Percentiles rank a stretch among this genome's conserved stretches.
These are phyloP conservation scores for Diloba caeruleocephala DNA, from an alignment of 2,888 invertebrate genomes.

Conservation along the genomic window DNA sequence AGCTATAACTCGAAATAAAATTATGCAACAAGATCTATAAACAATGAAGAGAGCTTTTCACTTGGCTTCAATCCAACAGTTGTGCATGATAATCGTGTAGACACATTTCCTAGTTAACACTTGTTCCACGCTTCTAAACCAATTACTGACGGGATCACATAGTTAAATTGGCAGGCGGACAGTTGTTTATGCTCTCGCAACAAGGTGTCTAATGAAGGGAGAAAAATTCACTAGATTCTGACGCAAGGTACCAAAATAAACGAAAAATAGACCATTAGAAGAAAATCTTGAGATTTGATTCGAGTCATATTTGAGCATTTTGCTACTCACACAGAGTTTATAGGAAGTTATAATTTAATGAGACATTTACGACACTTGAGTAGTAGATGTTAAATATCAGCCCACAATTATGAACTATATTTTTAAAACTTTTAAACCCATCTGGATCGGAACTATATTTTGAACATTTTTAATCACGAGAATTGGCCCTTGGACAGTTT, in stretches of 20 bases:
- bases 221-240: conserved; percentile 24
- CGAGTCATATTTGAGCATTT: no score
- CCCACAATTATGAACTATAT: no score
- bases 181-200: conserved; percentile 33
- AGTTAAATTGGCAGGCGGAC: conserved; percentile 36
- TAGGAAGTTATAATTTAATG: no score
- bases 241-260: conserved; percentile 9
- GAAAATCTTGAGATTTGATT: no score
- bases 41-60: conserved; percentile 59
- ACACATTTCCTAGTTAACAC: conserved; percentile 26
- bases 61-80: conserved; percentile 62
- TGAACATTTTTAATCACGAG: no score
- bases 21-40: conserved; percentile 65
- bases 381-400: no score
- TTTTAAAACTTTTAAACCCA: no score
- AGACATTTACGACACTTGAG: no score
- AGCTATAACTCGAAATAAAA: conserved; percentile 57
- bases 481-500: no score
- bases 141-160: conserved; percentile 35
- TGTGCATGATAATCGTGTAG: conserved; percentile 14
- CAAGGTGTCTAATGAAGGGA: conserved; percentile 34
- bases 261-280: not conserved
- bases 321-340: no score
- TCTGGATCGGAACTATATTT: no score
- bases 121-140: conserved; percentile 24